Evolutionary conservation across 2,888 invertebrate species (phyloP).

Genomic region (Ditula angustiorana): DNA sequence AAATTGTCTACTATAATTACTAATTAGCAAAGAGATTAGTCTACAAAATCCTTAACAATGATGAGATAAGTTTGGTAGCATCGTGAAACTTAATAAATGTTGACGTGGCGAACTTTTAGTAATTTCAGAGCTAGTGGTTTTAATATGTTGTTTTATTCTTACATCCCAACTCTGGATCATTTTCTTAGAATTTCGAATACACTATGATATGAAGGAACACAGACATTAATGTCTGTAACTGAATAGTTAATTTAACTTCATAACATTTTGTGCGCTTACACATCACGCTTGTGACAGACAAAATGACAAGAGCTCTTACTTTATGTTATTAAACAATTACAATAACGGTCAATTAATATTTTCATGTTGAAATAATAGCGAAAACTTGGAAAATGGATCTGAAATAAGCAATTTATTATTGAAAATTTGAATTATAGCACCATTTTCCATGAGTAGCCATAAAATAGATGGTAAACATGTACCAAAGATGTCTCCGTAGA

Average conservation of each 20-base stretch:
- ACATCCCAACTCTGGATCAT: background rate
- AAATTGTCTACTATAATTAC: constrained; percentile 48
- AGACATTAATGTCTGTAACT: background rate
- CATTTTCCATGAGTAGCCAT: constrained; percentile 23
- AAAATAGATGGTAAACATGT: background rate
- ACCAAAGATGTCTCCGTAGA: constrained; percentile 19
- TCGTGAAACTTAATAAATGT: background rate
- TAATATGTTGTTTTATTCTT: background rate
- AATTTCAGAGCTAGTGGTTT: too few relatives aligned
- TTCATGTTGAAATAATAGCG: background rate
- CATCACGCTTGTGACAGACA: constrained; percentile 23
- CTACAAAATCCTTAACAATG: background rate
- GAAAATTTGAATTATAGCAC: constrained; percentile 21
- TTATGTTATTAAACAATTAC: background rate
- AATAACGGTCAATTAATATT: background rate
- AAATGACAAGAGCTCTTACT: constrained; percentile 1
- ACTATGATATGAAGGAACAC: background rate
- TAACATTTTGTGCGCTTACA: background rate
- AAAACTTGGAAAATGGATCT: background rate
- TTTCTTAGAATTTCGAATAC: background rate
- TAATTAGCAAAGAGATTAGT: constrained; percentile 8
- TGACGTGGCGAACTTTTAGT: too few relatives aligned
- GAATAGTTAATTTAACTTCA: background rate
- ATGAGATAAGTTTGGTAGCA: background rate
- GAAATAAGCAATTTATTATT: background rate